Evolutionary conservation across 2,113 vertebrate genomes (phyloP).

Genomic region (Xiphorhynchus elegans): DNA sequence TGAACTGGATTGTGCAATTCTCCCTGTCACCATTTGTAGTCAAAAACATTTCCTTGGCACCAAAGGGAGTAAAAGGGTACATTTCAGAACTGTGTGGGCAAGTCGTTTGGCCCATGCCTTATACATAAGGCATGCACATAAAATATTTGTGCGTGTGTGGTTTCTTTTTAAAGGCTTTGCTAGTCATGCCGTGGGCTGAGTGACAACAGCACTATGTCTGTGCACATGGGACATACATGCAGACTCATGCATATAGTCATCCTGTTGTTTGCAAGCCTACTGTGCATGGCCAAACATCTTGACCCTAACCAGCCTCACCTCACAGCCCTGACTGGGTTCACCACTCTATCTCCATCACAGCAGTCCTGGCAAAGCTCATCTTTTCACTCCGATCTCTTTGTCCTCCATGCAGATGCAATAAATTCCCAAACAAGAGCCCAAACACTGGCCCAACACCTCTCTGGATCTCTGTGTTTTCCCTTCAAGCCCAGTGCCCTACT

Average conservation of each 20-base stretch:
- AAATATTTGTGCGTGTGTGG: conserved; percentile 57
- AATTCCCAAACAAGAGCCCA: background rate
- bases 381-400: background rate
- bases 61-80: conserved; percentile 44
- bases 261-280: background rate
- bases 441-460: background rate
- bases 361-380: background rate
- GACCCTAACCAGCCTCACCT: background rate
- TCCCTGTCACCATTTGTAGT: conserved; percentile 20
- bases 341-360: background rate
- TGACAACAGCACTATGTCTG: conserved; percentile 20
- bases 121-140: conserved; percentile 51
- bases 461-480: background rate
- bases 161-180: conserved; percentile 61
- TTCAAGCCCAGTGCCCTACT: background rate
- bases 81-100: conserved; percentile 63
- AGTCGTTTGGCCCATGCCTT: conserved; percentile 53
- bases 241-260: conserved; percentile 10
- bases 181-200: conserved; percentile 43
- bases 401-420: background rate
- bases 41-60: conserved; percentile 59
- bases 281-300: background rate
- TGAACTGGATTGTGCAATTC: conserved; percentile 35
- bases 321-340: background rate
- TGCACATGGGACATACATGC: conserved; percentile 32